phyloP scores from a whole-genome alignment of 2,888 invertebrate genomes.

The Lithophane leautieri region DNA sequence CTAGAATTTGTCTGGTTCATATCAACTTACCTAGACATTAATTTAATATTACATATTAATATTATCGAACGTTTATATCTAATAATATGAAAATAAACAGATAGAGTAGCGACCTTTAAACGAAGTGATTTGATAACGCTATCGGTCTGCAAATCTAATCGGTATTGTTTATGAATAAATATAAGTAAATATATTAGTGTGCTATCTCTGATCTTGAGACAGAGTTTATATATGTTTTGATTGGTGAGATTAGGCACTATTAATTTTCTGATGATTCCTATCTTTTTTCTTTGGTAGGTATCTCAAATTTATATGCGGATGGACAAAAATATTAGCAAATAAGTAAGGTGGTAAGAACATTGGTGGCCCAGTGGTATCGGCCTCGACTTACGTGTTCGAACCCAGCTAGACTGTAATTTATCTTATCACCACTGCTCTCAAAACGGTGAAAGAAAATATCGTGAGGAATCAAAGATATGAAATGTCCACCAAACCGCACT shows the following conservation, averaged over 20 bases:
- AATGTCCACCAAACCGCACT: neutral
- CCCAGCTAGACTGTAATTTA: no score
- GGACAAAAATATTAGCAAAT: no score
- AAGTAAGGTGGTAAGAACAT: neutral
- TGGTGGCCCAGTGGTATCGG: neutral
- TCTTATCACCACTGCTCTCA: neutral
- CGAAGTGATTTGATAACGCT: slow-evolving; percentile 14
- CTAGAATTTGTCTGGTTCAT: neutral
- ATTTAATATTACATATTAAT: slow-evolving; percentile 16
- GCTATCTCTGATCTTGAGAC: slow-evolving; percentile 1
- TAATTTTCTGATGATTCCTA: neutral
- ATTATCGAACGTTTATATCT: slow-evolving; percentile 21
- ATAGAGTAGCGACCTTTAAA: slow-evolving; percentile 22
- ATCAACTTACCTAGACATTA: slow-evolving; percentile 6
- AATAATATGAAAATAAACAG: slow-evolving; percentile 21
- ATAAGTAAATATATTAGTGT: neutral
- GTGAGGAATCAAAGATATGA: neutral
- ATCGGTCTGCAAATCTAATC: slow-evolving; percentile 48
- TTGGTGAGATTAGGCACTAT: neutral
- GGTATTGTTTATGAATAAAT: slow-evolving; percentile 24
- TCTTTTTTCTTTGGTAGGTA: neutral
- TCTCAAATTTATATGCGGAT: no score
- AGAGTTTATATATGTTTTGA: slow-evolving; percentile 7
- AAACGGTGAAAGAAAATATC: no score
- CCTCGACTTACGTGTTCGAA: no score